phyloP scores from a whole-genome alignment of 2,797 vertebrate species.

The Pseudotriccus pelzelni region DNA sequence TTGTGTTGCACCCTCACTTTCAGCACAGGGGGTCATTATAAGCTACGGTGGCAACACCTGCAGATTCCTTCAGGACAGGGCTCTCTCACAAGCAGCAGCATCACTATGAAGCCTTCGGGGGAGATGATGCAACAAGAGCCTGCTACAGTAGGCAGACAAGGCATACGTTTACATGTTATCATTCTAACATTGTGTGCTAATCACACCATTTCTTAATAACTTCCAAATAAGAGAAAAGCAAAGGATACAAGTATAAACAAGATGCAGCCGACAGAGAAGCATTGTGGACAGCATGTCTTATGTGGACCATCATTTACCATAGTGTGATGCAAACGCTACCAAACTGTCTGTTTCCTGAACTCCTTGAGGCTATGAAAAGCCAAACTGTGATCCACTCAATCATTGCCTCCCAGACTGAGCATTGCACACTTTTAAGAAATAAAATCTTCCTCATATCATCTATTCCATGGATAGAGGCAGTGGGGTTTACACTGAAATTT shows the following conservation, averaged over 20 bases:
- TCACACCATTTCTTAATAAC: neutral
- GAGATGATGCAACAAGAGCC: neutral
- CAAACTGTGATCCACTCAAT: neutral
- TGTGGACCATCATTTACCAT: neutral
- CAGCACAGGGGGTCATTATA: neutral
- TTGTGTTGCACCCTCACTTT: fast-evolving
- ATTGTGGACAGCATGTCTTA: neutral
- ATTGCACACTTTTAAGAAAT: neutral
- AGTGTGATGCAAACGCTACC: neutral
- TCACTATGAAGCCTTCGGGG: neutral
- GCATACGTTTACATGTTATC: neutral
- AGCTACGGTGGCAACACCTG: neutral
- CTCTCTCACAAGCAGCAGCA: neutral
- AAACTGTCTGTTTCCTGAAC: neutral
- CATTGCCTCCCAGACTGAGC: neutral
- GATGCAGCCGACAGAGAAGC: neutral
- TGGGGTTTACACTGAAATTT: neutral
- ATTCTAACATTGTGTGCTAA: neutral
- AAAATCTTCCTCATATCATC: neutral
- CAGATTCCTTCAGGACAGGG: neutral
- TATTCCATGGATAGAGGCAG: neutral
- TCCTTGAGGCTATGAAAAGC: neutral
- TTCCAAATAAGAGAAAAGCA: neutral
- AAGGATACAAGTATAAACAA: neutral
- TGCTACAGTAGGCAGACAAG: neutral